Base-by-base conservation (phyloP, 2,888 invertebrate species). In the Gymnoscelis rufifasciata region DNA sequence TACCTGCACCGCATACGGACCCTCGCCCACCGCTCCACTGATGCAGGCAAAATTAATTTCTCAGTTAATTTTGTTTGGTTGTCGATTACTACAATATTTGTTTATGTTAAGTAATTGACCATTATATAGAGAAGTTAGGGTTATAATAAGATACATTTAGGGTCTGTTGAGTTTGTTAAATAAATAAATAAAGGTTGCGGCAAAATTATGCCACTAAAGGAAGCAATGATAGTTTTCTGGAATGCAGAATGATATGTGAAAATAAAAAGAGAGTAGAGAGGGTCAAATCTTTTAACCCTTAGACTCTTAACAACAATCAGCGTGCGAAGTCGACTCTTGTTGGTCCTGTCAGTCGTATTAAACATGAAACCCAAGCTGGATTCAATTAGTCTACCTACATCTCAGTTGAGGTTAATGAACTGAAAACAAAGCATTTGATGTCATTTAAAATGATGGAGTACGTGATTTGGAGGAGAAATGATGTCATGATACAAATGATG, bases 291-390 rank as follows among this genome's bases (percentile, higher is more conserved):
- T 68, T 83, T 83, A 71, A 86, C 84, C 80, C 62, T 53, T 61
- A 71, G 77, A 83, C 83, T 83, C 83, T 68, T 73, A 58, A 57
- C 64, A 59, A 76, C 83, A 86, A 84, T 84, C 87, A 83, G 81
- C 83, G 81, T 83, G 84, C 84, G 78, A 86, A 84, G 83, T 68
- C 59, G 71, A 64, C 48, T 68, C 66, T 70, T 79, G 73, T 81
- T 81, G 73, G 68, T 75, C 70, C 72, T 70, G 70, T 71, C 70
- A 65, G 58, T 65, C 71, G 70, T 61, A 67, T 78, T 78, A 72
- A 72, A 66, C 60, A 66, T 72, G 83, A 74, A 74, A 83, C 75
- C 73, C 72, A 74, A 86, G 74, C 69, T 68, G 68, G 69, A 74
- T 76, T 77, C 69, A 76, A 83, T 83, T 78, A 72, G 56, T 23